These are phyloP conservation scores for Amphipoea oculea DNA, from an alignment of 2,888 invertebrate genomes.

Conservation along the genomic window DNA sequence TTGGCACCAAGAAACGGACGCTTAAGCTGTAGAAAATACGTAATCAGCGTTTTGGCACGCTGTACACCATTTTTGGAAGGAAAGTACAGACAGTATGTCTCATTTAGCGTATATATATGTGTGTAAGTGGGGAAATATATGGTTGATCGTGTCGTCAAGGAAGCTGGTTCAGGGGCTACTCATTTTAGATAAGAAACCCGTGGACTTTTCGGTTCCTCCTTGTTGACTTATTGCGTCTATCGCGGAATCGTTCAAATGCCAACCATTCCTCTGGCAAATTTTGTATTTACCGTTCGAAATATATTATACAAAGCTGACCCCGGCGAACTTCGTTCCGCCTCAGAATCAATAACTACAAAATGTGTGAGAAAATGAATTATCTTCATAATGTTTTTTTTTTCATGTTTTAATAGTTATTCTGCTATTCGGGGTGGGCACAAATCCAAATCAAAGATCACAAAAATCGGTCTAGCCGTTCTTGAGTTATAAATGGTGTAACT, in stretches of 20 bases:
- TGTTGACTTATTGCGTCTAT: slow-evolving; percentile 66
- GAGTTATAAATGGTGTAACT: too few species aligned
- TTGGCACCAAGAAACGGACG: slow-evolving; percentile 54
- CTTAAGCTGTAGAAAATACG: slow-evolving; percentile 57
- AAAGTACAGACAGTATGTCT: slow-evolving; percentile 54
- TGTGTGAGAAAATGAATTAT: too few species aligned
- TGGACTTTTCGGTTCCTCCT: slow-evolving; percentile 46
- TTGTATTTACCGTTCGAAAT: slow-evolving; percentile 52
- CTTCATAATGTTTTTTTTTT: too few species aligned
- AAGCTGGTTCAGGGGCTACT: slow-evolving; percentile 67
- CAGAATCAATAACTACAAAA: too few species aligned
- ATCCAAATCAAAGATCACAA: too few species aligned
- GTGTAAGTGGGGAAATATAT: slow-evolving; percentile 26
- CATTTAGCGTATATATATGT: slow-evolving; percentile 48
- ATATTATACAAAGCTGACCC: background rate
- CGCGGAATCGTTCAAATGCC: slow-evolving; percentile 48
- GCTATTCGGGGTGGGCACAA: too few species aligned
- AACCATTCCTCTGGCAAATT: slow-evolving; percentile 57
- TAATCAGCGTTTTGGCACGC: slow-evolving; percentile 66
- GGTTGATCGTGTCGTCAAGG: slow-evolving; percentile 56
- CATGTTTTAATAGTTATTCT: too few species aligned
- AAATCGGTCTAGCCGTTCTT: too few species aligned
- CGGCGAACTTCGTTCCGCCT: too few species aligned
- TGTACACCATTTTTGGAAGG: slow-evolving; percentile 55
- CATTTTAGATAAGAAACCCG: slow-evolving; percentile 70